Evolutionary conservation across 2,888 invertebrate species (phyloP).

Genomic region (Tetranychus piercei): DNA sequence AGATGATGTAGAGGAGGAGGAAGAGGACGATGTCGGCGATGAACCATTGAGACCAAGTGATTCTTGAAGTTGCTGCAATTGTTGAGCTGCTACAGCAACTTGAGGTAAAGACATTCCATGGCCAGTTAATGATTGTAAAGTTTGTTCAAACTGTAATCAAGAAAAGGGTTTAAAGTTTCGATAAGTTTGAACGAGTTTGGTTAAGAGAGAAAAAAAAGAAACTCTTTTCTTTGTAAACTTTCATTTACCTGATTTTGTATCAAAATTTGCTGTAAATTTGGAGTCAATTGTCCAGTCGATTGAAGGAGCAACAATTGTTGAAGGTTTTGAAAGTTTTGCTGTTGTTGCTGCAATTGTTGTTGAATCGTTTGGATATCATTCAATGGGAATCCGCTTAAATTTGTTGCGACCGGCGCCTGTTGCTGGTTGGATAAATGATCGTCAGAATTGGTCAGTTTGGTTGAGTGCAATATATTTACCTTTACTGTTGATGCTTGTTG

Average conservation of each 20-base stretch:
- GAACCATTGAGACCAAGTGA: neutral
- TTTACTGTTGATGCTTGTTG: conserved; percentile 15
- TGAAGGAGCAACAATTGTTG: conserved; percentile 49
- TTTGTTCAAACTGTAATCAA: conserved; percentile 19
- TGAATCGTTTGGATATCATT: conserved; percentile 38
- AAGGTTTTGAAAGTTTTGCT: conserved; percentile 45
- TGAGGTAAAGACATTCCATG: conserved; percentile 25
- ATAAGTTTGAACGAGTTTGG: too few relatives aligned
- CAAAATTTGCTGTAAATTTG: conserved; percentile 44
- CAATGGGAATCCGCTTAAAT: neutral
- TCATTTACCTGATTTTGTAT: conserved; percentile 50
- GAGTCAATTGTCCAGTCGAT: conserved; percentile 37
- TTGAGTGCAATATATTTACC: neutral
- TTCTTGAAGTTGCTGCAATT: conserved; percentile 20
- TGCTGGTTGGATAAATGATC: neutral
- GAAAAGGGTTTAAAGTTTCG: too few relatives aligned
- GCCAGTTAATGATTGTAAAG: conserved; percentile 27
- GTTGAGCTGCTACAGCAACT: conserved; percentile 21
- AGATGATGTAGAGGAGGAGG: neutral
- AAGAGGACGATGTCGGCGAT: neutral
- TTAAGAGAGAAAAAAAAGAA: too few relatives aligned
- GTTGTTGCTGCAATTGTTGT: conserved; percentile 43
- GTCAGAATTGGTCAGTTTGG: neutral
- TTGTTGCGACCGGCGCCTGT: conserved; percentile 23
- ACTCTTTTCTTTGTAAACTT: neutral